Percentiles rank a stretch among this genome's conserved stretches.
Evolutionary conservation across 2,113 vertebrate species (phyloP).

Genomic region (Neogobius melanostomus): DNA sequence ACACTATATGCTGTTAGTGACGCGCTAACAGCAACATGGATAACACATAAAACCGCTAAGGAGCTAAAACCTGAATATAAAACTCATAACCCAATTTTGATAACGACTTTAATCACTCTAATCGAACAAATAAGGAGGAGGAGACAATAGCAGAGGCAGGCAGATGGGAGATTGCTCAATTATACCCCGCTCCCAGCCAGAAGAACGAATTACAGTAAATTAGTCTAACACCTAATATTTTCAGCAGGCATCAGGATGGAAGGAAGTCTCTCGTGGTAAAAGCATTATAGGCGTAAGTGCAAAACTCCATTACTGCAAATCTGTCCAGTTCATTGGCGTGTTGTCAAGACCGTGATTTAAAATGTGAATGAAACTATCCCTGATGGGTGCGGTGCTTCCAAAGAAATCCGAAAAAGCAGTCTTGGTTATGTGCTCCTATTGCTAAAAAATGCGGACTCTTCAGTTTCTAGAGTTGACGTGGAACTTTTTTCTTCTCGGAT

Average conservation of each 20-base stretch:
- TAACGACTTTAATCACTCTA: constrained; percentile 5
- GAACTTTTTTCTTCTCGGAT: too few species aligned
- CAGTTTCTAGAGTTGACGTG: too few species aligned
- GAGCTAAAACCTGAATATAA: not conserved
- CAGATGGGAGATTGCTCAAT: constrained; percentile 14
- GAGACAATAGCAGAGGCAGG: constrained; percentile 5
- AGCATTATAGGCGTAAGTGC: not conserved
- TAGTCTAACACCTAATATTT: not conserved
- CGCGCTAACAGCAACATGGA: not conserved
- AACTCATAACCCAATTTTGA: not conserved
- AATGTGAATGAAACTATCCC: too few species aligned
- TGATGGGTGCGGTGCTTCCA: too few species aligned
- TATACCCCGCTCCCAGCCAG: constrained; percentile 10
- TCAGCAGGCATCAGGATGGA: not conserved
- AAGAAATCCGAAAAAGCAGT: too few species aligned
- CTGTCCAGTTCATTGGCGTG: too few species aligned
- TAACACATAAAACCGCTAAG: not conserved
- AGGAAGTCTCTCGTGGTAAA: not conserved
- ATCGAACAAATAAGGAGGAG: constrained; percentile 15
- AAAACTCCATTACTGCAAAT: too few species aligned
- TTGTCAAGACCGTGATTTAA: too few species aligned
- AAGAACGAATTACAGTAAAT: constrained; percentile 4
- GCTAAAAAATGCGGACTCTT: too few species aligned
- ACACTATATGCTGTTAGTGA: not conserved
- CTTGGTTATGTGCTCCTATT: too few species aligned